Percentiles rank a stretch among this genome's conserved stretches.
Conservation (phyloP, 2,888 invertebrate species). For the Leuctra nigra region DNA sequence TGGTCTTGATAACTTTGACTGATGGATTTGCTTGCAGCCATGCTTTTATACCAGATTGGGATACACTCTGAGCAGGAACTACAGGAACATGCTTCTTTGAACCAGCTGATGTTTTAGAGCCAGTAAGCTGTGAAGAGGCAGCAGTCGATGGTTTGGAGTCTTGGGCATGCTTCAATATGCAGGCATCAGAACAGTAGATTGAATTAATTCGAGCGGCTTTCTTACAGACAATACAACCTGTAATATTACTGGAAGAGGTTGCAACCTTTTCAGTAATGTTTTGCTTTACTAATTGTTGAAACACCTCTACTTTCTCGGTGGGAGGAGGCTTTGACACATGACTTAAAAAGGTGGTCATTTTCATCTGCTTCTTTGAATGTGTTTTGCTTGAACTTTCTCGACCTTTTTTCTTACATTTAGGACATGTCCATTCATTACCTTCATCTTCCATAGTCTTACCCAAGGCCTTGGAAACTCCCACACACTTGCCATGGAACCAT, state of each 20-base stretch:
- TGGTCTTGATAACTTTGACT: background rate
- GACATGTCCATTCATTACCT: slow-evolving; percentile 84
- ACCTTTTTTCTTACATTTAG: slow-evolving; percentile 52
- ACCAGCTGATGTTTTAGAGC: background rate
- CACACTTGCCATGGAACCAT: slow-evolving; percentile 98
- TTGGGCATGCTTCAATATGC: slow-evolving; percentile 78
- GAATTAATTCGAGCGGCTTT: slow-evolving; percentile 69
- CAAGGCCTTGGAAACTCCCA: slow-evolving; percentile 85
- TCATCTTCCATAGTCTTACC: slow-evolving; percentile 83
- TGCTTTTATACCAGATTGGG: slow-evolving; percentile 50
- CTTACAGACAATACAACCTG: slow-evolving; percentile 67
- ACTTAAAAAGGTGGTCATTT: slow-evolving; percentile 17
- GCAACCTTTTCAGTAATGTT: slow-evolving; percentile 19
- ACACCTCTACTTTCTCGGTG: no score
- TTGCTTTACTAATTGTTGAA: slow-evolving; percentile 23
- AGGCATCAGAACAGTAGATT: slow-evolving; percentile 84
- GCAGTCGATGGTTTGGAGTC: slow-evolving; percentile 39
- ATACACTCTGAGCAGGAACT: background rate
- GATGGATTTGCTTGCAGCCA: slow-evolving; percentile 86
- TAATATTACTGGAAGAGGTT: slow-evolving; percentile 25
- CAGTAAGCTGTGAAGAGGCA: slow-evolving; percentile 11
- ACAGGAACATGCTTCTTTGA: background rate
- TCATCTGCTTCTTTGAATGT: background rate
- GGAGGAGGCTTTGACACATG: slow-evolving; percentile 22
- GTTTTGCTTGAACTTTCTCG: slow-evolving; percentile 16